phyloP scores from a whole-genome alignment of 2,113 vertebrate species.

The Campylomormyrus numenius region DNA sequence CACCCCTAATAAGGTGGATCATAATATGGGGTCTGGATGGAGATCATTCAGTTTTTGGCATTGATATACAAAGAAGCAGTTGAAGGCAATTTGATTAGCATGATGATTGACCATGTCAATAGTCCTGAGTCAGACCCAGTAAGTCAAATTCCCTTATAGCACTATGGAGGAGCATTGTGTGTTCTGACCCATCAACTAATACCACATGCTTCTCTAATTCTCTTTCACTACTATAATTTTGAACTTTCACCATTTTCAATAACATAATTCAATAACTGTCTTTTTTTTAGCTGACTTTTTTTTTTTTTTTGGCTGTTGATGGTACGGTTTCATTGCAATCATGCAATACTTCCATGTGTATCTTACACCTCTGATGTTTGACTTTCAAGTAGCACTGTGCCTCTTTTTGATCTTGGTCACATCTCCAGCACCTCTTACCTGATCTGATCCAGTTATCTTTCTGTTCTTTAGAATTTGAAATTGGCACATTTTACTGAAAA shows the following conservation, averaged over 20 bases:
- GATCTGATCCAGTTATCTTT: not conserved
- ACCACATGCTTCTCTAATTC: not conserved
- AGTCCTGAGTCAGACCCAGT: too few relatives aligned
- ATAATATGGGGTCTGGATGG: not conserved
- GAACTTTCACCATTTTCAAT: not conserved
- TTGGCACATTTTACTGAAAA: not conserved
- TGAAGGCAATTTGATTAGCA: not conserved
- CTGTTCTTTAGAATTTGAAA: not conserved
- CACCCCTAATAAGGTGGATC: not conserved
- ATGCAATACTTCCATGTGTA: not conserved
- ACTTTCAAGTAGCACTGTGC: not conserved
- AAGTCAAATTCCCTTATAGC: not conserved
- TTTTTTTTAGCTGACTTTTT: not conserved
- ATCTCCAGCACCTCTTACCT: not conserved
- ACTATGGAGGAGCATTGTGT: not conserved
- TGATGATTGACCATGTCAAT: not conserved
- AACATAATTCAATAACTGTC: not conserved
- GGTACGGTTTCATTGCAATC: not conserved
- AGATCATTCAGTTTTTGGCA: not conserved
- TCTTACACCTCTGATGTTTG: not conserved
- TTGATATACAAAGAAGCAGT: not conserved
- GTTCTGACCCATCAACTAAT: not conserved
- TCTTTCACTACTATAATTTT: not conserved
- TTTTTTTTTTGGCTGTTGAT: not conserved
- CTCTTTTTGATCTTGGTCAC: not conserved